Evolutionary conservation across 2,888 invertebrate genomes (phyloP), one percentile per base, ranked within the genome.

Genomic region (Polyploca ridens): DNA sequence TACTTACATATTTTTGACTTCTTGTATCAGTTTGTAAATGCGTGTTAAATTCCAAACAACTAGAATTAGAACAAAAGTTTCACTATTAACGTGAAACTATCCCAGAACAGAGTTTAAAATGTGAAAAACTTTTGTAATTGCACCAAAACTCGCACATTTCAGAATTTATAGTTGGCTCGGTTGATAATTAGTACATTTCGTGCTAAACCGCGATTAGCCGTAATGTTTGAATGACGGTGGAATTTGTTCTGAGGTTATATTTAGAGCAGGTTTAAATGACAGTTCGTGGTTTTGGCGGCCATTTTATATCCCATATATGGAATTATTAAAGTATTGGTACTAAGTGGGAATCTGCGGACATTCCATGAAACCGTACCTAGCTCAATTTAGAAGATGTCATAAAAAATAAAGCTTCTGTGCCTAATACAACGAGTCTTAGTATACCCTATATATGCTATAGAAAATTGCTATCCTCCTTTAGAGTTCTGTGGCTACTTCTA

Each of bases 141-240:
- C 61, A 61, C 41, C 54, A 10, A 54, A 54, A 54, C 54, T 54
- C 54, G 54, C 54, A 19, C 19, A 54, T 54, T 54, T 54, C 54
- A 10, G 54, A 54, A 54, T 16, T 58, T 49, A 13, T 16, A 49
- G 49, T 57, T 44, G 8, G 33, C 11, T 44, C 33, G 33, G 49
- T 62, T 63, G 67, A 44, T 78, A 79, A 80, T 80, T 80, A 79
- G 74, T 61, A 33, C 44, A 70, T 78, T 63, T 62, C 80, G 80
- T 80, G 80, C 63, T 63, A 13, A 0, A 60, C 46, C 38, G 62
- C 74, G 63, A 75, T 78, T 75, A 78, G 63, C 60, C 10, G 38
- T 44, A 54, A 61, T 49, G 46, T 35, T 46, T 7, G 44, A n/a
- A 46, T 46, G n/a, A 64, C 66, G 64, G 54, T 65, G 33, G 44